Base-by-base conservation (phyloP, 2,888 invertebrate species). In the Pachycephus smyrnensis region DNA sequence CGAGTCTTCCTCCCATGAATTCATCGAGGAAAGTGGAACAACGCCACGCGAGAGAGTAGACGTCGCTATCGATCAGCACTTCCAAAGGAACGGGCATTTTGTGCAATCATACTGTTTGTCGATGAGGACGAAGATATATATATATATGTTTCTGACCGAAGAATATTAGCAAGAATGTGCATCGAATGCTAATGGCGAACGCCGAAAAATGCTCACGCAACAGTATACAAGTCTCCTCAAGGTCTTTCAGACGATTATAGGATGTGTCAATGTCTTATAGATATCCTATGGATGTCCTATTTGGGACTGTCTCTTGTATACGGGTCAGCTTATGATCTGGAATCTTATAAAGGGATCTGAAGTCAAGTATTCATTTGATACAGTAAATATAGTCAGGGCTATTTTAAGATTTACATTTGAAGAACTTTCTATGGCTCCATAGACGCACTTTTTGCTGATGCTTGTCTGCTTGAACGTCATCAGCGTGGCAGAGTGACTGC, bases 11-110 rank as follows among this genome's bases (percentile, higher is more conserved):
- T 73, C 40, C 30, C 55, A 80, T 78, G 78, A 80, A 84, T 82
- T 82, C 80, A 78, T 81, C 77, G 78, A 80, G 81, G 82, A 84
- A 84, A 84, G 82, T 82, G 76, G 79, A 83, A 75, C 78, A 75
- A 77, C 78, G 9, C 55, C 55, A 55, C 55, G 23, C 23, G 23
- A 55, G 23, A 55, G 55, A 55, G 55, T 55, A 23, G 55, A 55
- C 55, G 55, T 23, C 55, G 55, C 15, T 55, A 23, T 55, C 55
- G 55, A 55, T 55, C 55, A 55, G 55, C 55, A 55, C 23, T 55
- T 55, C 55, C 15, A 55, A 55, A 55, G 23, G 55, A 55, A 55
- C 23, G 55, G 23, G 23, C 55, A 55, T 23, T 55, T 55, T 55
- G 55, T 23, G 23, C 23, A 23, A 9, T 9, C 55, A 55, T 23